Evolutionary conservation across 2,797 vertebrate genomes (phyloP).

Genomic region (Danio tinwini): DNA sequence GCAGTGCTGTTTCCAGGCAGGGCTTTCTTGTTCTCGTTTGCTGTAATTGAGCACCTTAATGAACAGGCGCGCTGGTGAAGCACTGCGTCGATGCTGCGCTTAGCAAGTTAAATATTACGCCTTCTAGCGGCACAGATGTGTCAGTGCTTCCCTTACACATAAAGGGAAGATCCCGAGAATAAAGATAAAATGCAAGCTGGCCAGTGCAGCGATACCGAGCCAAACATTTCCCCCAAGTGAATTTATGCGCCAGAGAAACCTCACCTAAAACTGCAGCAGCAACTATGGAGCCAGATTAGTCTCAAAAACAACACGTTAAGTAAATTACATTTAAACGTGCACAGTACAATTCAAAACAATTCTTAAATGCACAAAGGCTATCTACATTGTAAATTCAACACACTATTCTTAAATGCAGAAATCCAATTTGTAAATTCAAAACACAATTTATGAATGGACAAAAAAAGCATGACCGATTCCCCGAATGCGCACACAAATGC

Average conservation of each 20-base stretch:
- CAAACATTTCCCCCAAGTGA: conserved; percentile 3
- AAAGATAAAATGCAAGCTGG: neutral
- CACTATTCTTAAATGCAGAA: too few species aligned
- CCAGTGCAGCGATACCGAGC: conserved; percentile 19
- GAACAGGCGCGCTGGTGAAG: conserved; percentile 41
- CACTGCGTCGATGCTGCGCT: conserved; percentile 49
- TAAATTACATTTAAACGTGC: too few species aligned
- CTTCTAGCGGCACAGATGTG: conserved; percentile 64
- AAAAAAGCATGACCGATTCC: too few species aligned
- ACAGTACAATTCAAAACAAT: too few species aligned
- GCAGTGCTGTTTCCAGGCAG: conserved; percentile 51
- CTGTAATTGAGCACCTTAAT: conserved; percentile 60
- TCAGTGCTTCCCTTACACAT: conserved; percentile 27
- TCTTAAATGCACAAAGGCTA: too few species aligned
- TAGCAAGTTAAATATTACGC: conserved; percentile 5
- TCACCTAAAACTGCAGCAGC: conserved; percentile 31
- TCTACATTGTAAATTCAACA: too few species aligned
- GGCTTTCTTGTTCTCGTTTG: conserved; percentile 42
- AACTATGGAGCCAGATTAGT: too few species aligned
- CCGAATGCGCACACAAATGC: too few species aligned
- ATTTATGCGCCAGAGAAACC: conserved; percentile 29
- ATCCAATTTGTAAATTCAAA: too few species aligned
- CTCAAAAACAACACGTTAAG: too few species aligned
- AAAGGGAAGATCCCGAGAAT: neutral
- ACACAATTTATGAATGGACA: too few species aligned